A percentile compares a stretch with the other conserved stretches of the same genome.
phyloP scores from a whole-genome alignment of 37 sponge, comb jelly and placozoan species.

The Petrosia ficiformis region DNA sequence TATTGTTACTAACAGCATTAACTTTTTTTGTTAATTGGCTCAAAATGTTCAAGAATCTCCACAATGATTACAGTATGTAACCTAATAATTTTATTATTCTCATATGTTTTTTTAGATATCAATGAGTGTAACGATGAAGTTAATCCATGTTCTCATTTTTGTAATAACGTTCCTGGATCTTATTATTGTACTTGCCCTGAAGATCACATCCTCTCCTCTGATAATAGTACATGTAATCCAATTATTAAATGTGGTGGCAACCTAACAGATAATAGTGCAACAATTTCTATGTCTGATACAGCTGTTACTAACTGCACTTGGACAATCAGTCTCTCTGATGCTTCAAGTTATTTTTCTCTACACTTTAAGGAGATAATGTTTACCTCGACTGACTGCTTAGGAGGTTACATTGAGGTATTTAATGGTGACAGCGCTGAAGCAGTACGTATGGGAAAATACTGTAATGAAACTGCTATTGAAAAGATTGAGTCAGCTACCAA shows the following conservation, averaged over 20 bases:
- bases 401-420: neutral
- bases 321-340: too few species aligned
- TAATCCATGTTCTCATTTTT: slow-evolving; percentile 23
- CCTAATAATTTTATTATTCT: too few species aligned
- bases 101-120: slow-evolving; percentile 3
- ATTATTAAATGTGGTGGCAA: too few species aligned
- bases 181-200: neutral
- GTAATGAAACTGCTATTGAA: neutral
- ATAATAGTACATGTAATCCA: neutral
- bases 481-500: neutral
- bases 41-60: too few species aligned
- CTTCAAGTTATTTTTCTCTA: too few species aligned
- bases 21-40: neutral
- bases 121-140: slow-evolving; percentile 20
- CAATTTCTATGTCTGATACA: too few species aligned
- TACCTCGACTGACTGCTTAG: neutral
- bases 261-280: too few species aligned
- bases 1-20: neutral
- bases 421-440: neutral
- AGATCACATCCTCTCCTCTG: neutral
- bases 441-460: neutral
- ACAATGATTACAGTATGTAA: too few species aligned
- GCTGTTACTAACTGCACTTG: too few species aligned
- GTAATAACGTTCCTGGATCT: slow-evolving; percentile 8
- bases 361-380: too few species aligned